Conservation (phyloP, 2,888 invertebrate species). For the Himalopsyche kuldschensis region DNA sequence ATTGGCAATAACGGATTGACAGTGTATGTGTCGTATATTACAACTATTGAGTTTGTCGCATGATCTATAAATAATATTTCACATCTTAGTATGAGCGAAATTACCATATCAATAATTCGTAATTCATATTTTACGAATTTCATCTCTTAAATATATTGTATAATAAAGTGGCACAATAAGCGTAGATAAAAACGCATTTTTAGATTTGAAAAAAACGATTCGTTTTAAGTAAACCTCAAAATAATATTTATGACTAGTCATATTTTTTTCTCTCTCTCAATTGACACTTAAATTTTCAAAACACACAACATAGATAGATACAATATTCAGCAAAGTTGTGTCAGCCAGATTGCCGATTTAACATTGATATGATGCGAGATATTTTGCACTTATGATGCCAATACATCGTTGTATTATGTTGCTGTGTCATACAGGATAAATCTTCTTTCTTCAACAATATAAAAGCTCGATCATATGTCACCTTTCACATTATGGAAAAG, state of each 20-base stretch:
- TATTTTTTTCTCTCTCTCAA: too few relatives aligned
- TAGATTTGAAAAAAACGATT: too few relatives aligned
- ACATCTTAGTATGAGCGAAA: neutral
- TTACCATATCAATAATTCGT: neutral
- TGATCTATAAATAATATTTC: neutral
- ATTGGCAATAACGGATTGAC: too few relatives aligned
- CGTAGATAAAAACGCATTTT: neutral
- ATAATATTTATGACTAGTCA: neutral
- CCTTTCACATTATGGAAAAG: neutral
- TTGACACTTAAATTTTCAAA: too few relatives aligned
- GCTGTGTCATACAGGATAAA: neutral
- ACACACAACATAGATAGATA: too few relatives aligned
- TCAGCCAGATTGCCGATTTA: neutral
- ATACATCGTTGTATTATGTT: neutral
- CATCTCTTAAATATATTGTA: too few relatives aligned
- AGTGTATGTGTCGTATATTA: neutral
- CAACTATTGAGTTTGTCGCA: neutral
- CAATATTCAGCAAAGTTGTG: neutral
- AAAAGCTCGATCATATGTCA: neutral
- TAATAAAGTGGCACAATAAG: too few relatives aligned
- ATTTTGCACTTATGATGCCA: neutral
- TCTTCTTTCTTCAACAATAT: neutral
- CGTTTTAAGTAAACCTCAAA: too few relatives aligned
- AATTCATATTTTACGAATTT: too few relatives aligned
- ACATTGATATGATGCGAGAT: neutral